Conservation (phyloP, 2,888 invertebrate species). For the Leptinotarsa juncta region DNA sequence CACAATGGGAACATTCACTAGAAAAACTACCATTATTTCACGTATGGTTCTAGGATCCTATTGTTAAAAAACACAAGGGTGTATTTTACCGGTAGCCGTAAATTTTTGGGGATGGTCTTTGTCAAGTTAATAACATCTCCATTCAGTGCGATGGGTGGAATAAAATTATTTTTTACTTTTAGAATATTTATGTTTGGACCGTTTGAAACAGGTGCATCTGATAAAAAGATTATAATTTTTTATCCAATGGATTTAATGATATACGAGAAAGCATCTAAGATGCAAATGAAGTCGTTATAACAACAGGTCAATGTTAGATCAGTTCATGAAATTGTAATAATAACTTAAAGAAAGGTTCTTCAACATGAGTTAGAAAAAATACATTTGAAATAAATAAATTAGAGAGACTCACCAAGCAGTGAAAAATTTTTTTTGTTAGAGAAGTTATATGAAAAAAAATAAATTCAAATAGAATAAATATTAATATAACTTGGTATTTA, state of each 20-base stretch:
- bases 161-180: slow-evolving; percentile 5
- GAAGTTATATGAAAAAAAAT: too few relatives aligned
- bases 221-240: slow-evolving; percentile 15
- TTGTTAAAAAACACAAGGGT: slow-evolving; percentile 27
- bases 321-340: too few relatives aligned
- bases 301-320: too few relatives aligned
- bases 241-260: background rate
- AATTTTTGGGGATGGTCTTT: slow-evolving; percentile 36
- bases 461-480: too few relatives aligned
- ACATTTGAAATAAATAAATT: too few relatives aligned
- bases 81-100: slow-evolving; percentile 32
- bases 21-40: slow-evolving; percentile 26
- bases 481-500: too few relatives aligned
- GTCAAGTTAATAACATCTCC: slow-evolving; percentile 31
- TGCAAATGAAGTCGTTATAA: too few relatives aligned
- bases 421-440: too few relatives aligned
- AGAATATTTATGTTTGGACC: background rate
- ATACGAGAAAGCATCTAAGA: background rate
- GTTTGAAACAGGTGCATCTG: slow-evolving; percentile 27
- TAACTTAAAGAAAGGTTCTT: too few relatives aligned
- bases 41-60: slow-evolving; percentile 16
- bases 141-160: slow-evolving; percentile 1
- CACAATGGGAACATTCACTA: slow-evolving; percentile 14
- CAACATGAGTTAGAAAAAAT: too few relatives aligned
- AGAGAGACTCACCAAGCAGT: too few relatives aligned